These are phyloP conservation scores for Penelope pileata DNA, from an alignment of 2,113 vertebrate genomes.

Conservation along the genomic window DNA sequence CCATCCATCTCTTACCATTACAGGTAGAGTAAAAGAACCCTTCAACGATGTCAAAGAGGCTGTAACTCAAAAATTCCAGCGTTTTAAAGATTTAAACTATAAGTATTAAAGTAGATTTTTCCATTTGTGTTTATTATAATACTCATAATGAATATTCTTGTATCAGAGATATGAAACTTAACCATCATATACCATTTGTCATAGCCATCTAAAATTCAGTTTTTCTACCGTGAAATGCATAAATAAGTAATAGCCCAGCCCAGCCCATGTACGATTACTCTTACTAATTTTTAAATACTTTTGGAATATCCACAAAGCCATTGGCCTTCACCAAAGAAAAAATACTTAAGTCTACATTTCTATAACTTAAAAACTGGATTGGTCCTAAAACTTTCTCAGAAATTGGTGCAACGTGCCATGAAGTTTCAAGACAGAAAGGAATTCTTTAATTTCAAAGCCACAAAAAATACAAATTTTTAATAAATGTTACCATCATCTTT, in stretches of 20 bases:
- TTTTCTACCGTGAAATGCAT: neutral
- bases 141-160: neutral
- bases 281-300: neutral
- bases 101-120: neutral
- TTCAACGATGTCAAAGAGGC: neutral
- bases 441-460: conserved; percentile 7
- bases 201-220: neutral
- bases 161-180: neutral
- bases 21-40: neutral
- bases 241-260: neutral
- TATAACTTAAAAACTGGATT: conserved; percentile 19
- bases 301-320: neutral
- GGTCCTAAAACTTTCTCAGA: neutral
- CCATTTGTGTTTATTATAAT: neutral
- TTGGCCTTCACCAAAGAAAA: neutral
- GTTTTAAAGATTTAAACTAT: neutral
- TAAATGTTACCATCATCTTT: neutral
- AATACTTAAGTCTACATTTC: conserved; percentile 1
- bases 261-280: neutral
- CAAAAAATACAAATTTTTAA: conserved; percentile 11
- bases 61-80: neutral
- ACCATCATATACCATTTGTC: neutral
- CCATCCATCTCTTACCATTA: neutral
- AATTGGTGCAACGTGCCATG: neutral
- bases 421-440: neutral